Evolutionary conservation across 2,113 vertebrate species (phyloP), one percentile per base, ranked within the genome.

Genomic region (Podarcis muralis): DNA sequence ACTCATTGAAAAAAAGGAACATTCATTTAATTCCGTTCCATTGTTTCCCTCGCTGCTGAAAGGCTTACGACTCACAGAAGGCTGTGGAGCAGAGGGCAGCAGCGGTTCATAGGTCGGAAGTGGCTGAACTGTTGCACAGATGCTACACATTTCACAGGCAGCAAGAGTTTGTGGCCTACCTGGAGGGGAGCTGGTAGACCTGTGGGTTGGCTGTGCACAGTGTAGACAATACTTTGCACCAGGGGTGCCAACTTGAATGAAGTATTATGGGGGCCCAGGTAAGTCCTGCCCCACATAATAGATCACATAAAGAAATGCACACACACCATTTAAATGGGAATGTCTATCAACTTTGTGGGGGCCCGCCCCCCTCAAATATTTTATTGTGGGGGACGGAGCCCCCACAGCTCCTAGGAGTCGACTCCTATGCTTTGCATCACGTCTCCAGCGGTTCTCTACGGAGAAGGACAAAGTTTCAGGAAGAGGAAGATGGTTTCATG

Each of bases 21-120:
- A 25, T 68, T 83, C 59, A 53, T n/a, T 88, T 77, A 68, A 83
- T 88, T 88, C 53, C 27, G 37, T 53, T 32, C 81, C 87, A 37
- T 88, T 59, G 37, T n/a, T 27, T 23, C 48, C 48, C 81, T 77
- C 9, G 32, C 35, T 32, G 27, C 62, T 20, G 22, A 35, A 27
- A 81, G 43, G 65, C 65, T 69, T 69, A 81, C 37, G 27, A 40
- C 18, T 23, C 22, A 35, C 8, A 74, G 69, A 84, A 84, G n/a
- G 43, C 43, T 7, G 3, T 15, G 43, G 27, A 53, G 43, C 82
- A 84, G 7, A 8, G 66, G 30, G 68, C 7, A 72, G 40, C 7
- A 40, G 62, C 18, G 6, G 32, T 74, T 69, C 30, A 11, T 83
- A 43, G 30, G 12, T 43, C 13, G n/a, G 27, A 15, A 16, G 13